Conservation (phyloP, 2,888 invertebrate species). For the Osmoderma eremita region DNA sequence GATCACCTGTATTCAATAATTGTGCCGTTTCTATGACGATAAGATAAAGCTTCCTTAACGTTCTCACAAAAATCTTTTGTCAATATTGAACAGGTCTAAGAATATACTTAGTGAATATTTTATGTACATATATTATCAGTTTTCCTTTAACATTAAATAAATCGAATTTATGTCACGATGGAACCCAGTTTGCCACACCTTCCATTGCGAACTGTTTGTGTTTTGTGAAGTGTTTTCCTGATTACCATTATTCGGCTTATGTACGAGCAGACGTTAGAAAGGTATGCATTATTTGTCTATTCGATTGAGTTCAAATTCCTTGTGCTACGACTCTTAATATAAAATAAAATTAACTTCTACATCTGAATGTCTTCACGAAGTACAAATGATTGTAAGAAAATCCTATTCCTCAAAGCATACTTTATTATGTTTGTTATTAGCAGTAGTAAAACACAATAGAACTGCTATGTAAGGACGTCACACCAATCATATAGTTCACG, state of each 20-base stretch:
- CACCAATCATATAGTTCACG: too few relatives aligned
- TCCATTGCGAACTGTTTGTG: slow-evolving; percentile 41
- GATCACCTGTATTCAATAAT: slow-evolving; percentile 37
- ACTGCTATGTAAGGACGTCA: too few relatives aligned
- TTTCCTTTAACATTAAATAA: slow-evolving; percentile 45
- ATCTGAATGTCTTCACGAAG: too few relatives aligned
- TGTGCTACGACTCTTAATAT: too few relatives aligned
- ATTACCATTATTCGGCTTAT: slow-evolving; percentile 18
- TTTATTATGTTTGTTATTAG: too few relatives aligned
- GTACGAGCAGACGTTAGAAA: slow-evolving; percentile 5
- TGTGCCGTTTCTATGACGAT: slow-evolving; percentile 29
- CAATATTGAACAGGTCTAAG: slow-evolving; percentile 52
- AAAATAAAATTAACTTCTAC: too few relatives aligned
- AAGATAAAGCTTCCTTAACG: slow-evolving; percentile 37
- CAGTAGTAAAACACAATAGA: too few relatives aligned
- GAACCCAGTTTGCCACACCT: slow-evolving; percentile 49
- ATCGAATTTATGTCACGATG: slow-evolving; percentile 46
- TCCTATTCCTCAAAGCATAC: too few relatives aligned
- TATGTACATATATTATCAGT: slow-evolving; percentile 41
- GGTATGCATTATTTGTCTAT: slow-evolving; percentile 9
- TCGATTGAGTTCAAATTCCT: not conserved
- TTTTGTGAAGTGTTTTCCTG: slow-evolving; percentile 19
- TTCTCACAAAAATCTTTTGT: slow-evolving; percentile 39
- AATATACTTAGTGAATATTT: slow-evolving; percentile 41
- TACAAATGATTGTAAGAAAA: too few relatives aligned